These are phyloP conservation scores for Margaritifera margaritifera DNA, from an alignment of 2,888 invertebrate species.

Conservation along the genomic window DNA sequence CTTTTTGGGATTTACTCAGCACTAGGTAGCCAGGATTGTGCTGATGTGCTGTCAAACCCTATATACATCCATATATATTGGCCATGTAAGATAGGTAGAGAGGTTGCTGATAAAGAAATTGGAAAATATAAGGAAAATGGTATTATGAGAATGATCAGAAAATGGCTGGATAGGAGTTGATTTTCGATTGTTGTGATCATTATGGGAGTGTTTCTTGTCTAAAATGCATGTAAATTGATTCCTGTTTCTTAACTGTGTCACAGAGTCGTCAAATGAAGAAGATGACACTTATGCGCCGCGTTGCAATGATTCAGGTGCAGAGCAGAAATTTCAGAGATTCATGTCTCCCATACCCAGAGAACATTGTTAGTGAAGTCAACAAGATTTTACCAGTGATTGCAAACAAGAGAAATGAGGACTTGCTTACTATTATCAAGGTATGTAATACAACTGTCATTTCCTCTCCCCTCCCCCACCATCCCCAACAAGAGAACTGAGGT, in stretches of 20 bases:
- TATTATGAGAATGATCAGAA: too few relatives aligned
- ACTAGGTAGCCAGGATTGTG: too few relatives aligned
- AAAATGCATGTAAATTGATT: background rate
- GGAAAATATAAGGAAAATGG: background rate
- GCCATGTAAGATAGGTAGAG: too few relatives aligned
- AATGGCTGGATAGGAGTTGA: too few relatives aligned
- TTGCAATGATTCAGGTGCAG: constrained; percentile 63
- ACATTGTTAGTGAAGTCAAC: constrained; percentile 59
- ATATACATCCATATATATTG: too few relatives aligned
- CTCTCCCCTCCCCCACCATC: constrained; percentile 13
- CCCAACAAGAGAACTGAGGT: too few relatives aligned
- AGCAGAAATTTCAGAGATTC: constrained; percentile 57
- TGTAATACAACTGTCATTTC: too few relatives aligned
- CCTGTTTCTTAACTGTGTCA: constrained; percentile 1
- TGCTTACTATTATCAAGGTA: constrained; percentile 71
- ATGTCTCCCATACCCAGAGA: constrained; percentile 65
- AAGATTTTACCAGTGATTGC: constrained; percentile 65
- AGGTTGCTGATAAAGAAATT: too few relatives aligned
- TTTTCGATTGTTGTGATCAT: too few relatives aligned
- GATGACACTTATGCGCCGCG: constrained; percentile 61
- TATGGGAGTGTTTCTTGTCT: too few relatives aligned
- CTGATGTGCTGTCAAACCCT: too few relatives aligned
- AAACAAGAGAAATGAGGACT: constrained; percentile 67
- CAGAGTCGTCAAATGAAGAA: constrained; percentile 65
- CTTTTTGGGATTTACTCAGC: too few relatives aligned